These are phyloP conservation scores for Hydropsyche betteni DNA, from an alignment of 2,888 invertebrate species.

Conservation along the genomic window DNA sequence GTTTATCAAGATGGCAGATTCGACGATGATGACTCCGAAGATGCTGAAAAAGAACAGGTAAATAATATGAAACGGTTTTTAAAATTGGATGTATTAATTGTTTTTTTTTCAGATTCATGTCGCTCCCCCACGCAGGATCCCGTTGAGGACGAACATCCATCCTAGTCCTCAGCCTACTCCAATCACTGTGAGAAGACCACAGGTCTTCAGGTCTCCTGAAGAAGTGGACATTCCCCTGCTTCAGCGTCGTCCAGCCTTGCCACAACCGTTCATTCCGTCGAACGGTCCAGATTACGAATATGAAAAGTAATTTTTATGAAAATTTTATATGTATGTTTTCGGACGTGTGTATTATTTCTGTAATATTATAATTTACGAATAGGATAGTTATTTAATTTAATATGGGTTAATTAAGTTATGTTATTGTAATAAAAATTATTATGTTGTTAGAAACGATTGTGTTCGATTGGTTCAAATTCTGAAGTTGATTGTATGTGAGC, in stretches of 20 bases:
- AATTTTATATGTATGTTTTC: not conserved
- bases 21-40: constrained; percentile 65
- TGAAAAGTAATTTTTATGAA: constrained; percentile 42
- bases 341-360: not conserved
- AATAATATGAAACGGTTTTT: not conserved
- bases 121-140: constrained; percentile 57
- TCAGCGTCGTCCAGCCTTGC: constrained; percentile 73
- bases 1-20: constrained; percentile 74
- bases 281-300: constrained; percentile 51
- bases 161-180: constrained; percentile 56
- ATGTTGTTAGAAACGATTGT: not conserved
- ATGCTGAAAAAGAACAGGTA: constrained; percentile 51
- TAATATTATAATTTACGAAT: not conserved
- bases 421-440: not conserved
- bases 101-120: constrained; percentile 55
- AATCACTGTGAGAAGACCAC: constrained; percentile 66
- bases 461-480: not conserved
- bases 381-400: no score
- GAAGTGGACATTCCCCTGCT: constrained; percentile 87
- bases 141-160: constrained; percentile 56
- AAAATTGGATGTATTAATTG: no score
- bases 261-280: constrained; percentile 50
- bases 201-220: constrained; percentile 86
- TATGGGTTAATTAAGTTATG: no score
- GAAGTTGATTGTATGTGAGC: not conserved